These are phyloP conservation scores for Neoaliturus tenellus DNA, from an alignment of 2,888 invertebrate genomes.

Conservation along the genomic window DNA sequence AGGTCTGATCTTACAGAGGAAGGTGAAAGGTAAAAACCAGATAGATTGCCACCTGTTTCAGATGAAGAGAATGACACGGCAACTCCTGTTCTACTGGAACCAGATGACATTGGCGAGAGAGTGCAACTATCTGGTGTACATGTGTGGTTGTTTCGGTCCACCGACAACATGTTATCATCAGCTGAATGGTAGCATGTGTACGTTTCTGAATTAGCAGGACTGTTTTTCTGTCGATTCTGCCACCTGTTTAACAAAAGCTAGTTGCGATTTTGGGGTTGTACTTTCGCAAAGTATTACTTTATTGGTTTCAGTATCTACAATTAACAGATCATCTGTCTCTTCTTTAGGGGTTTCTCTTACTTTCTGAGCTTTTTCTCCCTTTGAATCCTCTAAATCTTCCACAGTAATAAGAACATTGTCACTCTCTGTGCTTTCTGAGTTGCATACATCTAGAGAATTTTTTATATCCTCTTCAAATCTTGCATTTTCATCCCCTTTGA, in stretches of 20 bases:
- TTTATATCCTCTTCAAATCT: slow-evolving; percentile 65
- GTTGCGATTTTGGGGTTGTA: slow-evolving; percentile 66
- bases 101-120: slow-evolving; percentile 61
- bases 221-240: slow-evolving; percentile 47
- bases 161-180: slow-evolving; percentile 38
- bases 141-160: slow-evolving; percentile 47
- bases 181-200: slow-evolving; percentile 56
- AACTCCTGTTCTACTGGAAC: slow-evolving; percentile 55
- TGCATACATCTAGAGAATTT: slow-evolving; percentile 64
- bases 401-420: slow-evolving; percentile 67
- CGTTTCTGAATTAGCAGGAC: slow-evolving; percentile 60
- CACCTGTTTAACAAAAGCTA: slow-evolving; percentile 66
- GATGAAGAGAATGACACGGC: slow-evolving; percentile 62
- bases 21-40: slow-evolving; percentile 67
- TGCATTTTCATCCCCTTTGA: slow-evolving; percentile 46
- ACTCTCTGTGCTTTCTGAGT: slow-evolving; percentile 61
- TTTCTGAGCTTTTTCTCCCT: not conserved
- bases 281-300: slow-evolving; percentile 72
- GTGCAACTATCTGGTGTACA: slow-evolving; percentile 61
- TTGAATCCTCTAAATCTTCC: slow-evolving; percentile 71
- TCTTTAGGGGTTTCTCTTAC: slow-evolving; percentile 60
- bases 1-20: slow-evolving; percentile 65
- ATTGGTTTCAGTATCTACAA: slow-evolving; percentile 74
- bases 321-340: slow-evolving; percentile 72
- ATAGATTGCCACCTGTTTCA: slow-evolving; percentile 65